These are phyloP conservation scores for Andrena camellia DNA, from an alignment of 2,888 invertebrate genomes.

Conservation along the genomic window DNA sequence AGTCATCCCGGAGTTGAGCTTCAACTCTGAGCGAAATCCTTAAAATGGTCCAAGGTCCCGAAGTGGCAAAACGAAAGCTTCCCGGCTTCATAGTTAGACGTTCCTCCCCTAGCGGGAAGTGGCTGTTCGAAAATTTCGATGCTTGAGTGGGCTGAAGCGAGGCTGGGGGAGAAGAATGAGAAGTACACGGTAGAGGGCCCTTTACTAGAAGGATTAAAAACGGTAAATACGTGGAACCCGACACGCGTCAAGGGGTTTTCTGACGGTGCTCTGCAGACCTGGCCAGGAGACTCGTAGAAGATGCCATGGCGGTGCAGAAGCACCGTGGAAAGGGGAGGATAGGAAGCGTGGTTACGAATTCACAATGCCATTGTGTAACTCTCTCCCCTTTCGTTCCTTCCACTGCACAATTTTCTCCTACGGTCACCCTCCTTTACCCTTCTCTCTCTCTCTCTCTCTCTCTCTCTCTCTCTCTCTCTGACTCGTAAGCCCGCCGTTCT, in stretches of 20 bases:
- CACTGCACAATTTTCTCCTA: conserved; percentile 36
- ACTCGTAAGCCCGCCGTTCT: conserved; percentile 20
- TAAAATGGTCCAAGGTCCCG: background rate
- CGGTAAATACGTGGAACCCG: conserved; percentile 61
- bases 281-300: conserved; percentile 34
- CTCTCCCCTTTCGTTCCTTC: conserved; percentile 41
- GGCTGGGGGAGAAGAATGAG: conserved; percentile 1
- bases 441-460: conserved; percentile 23
- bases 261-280: conserved; percentile 29
- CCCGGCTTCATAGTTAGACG: background rate
- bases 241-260: conserved; percentile 57
- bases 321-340: conserved; percentile 44
- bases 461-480: conserved; percentile 26
- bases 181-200: conserved; percentile 1
- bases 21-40: background rate
- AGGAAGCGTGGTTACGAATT: conserved; percentile 65
- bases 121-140: conserved; percentile 32
- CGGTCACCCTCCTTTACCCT: conserved; percentile 9
- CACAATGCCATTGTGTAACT: conserved; percentile 80
- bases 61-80: background rate
- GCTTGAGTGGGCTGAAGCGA: background rate
- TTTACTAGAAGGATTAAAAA: conserved; percentile 58
- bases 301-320: conserved; percentile 47
- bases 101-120: conserved; percentile 10
- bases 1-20: background rate